A percentile compares a stretch with the other conserved stretches of the same genome.
phyloP scores from a whole-genome alignment of 2,797 vertebrate genomes.

The Anomalospiza imberbis region DNA sequence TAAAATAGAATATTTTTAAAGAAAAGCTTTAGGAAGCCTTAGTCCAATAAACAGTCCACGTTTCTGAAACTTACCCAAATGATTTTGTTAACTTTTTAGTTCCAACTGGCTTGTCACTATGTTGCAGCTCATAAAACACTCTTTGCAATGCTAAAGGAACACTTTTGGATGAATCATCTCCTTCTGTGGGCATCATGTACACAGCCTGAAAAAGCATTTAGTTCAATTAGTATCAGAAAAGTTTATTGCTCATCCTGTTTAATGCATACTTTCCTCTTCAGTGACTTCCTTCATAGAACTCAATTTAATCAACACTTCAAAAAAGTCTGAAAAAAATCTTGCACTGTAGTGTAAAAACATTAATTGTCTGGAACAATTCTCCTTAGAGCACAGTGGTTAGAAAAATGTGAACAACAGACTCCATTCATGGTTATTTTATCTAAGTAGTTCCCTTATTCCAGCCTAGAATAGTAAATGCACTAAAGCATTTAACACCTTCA shows the following conservation, averaged over 20 bases:
- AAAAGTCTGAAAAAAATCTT: not conserved
- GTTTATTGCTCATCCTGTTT: not conserved
- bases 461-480: not conserved
- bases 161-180: constrained; percentile 98
- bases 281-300: not conserved
- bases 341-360: not conserved
- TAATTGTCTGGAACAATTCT: not conserved
- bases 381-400: not conserved
- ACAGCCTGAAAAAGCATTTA: constrained; percentile 83
- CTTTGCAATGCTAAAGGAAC: constrained; percentile 96
- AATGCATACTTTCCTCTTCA: not conserved
- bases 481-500: not conserved
- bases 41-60: not conserved
- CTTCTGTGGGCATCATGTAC: constrained; percentile 99
- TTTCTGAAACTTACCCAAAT: constrained; percentile 85
- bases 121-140: constrained; percentile 98
- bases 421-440: not conserved
- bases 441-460: not conserved
- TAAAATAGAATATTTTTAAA: not conserved
- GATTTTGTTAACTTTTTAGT: constrained; percentile 99
- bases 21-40: not conserved
- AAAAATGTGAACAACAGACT: not conserved
- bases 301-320: not conserved
- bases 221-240: constrained; percentile 39
- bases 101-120: constrained; percentile 98